Evolutionary conservation across 1,140 invertebrate genomes (phyloP), one percentile per base, ranked within the genome.

Genomic region (Papilio dardanus): DNA sequence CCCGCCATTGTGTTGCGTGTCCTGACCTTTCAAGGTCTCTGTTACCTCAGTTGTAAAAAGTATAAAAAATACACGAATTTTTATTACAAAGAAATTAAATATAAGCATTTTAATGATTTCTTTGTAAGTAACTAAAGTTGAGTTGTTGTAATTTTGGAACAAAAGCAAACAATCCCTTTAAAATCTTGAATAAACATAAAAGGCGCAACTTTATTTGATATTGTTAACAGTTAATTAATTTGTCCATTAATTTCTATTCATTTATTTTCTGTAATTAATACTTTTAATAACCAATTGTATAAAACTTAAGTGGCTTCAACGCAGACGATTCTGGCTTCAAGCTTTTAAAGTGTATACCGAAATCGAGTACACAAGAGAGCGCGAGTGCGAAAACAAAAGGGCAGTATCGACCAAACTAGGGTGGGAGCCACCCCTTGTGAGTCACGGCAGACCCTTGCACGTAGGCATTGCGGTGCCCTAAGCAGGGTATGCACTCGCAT

Each of bases 311-410:
- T 66, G 65, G 16, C 31, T 66, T 35, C n/a, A 40, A 40, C 33
- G 33, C 67, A 69, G 67, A 69, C 67, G 31, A 69, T 69, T 37
- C 31, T 10, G 33, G 31, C 35, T n/a, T 35, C 69, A 16, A 33
- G 2, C 16, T 73, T 73, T 73, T 73, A 73, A 73, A 73, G 46
- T 58, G 42, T 54, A 73, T 73, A 31, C 71, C 42, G 28, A 73
- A 73, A 33, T 54, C 16, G 71, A 42, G 33, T 73, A 73, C 71
- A 50, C 71, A 73, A 54, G 46, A 58, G 12, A 50, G 71, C 30
- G 46, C 71, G 42, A 73, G 71, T 73, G 71, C 71, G 71, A 73
- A 73, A 73, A 73, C 71, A 73, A 73, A 73, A 73, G 71, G 28
- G 71, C 71, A 54, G 71, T 73, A 73, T 73, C 71, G 71, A 73